Evolutionary conservation across 2,888 invertebrate species (phyloP), one percentile per base, ranked within the genome.

Genomic region (Cataglyphis altisquamis): DNA sequence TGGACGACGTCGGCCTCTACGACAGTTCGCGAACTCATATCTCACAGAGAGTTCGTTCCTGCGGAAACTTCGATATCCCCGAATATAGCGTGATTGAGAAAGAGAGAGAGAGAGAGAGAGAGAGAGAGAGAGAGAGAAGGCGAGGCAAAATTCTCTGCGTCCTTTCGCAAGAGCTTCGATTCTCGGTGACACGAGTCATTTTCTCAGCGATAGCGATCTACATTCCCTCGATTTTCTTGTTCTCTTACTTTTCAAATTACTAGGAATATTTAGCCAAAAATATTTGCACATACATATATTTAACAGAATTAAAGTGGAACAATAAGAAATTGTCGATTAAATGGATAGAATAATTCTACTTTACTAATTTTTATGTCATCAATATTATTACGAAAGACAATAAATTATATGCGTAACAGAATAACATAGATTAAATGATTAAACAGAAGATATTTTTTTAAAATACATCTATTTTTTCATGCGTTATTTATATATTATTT

Each of bases 11-110:
- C 48, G 73, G 75, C 83, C 74, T 88, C 87, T 86, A 68, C 86
- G 86, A 89, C 88, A 89, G 89, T 90, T 90, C 88, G 84, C 86
- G 82, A 90, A 90, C 89, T 90, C 90, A 90, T 90, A 90, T 90
- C 90, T 90, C 89, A 90, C 87, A 68, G 86, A 82, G 83, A 83
- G 88, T 83, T 82, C 87, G 86, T 87, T 90, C 88, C 90, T 89
- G 88, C 86, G 91, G 90, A 90, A 90, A 90, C 89, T 89, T 90
- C 89, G 89, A 90, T 90, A 90, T 90, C 90, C 84, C 77, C 82
- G 88, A 90, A 90, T 90, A 90, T 85, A 85, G 84, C 62, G 67
- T 73, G 83, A 72, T 10, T 5, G 48, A n/a, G 15, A 18, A 63
- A 84, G 70, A 63, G 85, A 67, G 60, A 73, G 64, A 83, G 68